Base-by-base conservation (phyloP, 1,140 invertebrate genomes). In the Magallana ariakensis region DNA sequence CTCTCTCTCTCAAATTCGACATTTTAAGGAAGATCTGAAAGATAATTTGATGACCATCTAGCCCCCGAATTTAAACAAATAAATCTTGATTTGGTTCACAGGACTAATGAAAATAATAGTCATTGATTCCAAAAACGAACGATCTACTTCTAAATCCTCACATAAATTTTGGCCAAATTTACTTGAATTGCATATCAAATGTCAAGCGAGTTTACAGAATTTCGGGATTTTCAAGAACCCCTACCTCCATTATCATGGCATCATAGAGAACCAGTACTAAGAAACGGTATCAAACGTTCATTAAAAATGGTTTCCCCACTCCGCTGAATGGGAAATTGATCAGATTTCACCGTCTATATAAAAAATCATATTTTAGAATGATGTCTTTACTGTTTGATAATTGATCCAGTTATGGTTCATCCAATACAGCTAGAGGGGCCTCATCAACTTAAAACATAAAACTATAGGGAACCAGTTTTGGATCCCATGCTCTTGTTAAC, bases 381-480 rank as follows among this genome's bases (percentile, higher is more conserved):
- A 83, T 88, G 2, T 85, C 83, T 15, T 15, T 19, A 15, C 62
- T 83, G 3, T 90, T 83, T 87, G 6, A 87, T 10, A 53, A n/a
- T n/a, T 83, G 83, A 10, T 55, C 87, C 0, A 57, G 85, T n/a
- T 90, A 87, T 53, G 84, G 80, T 66, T 53, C 85, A 26, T 13
- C 88, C 19, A 88, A 90, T 56, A 88, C 85, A 54, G 87, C 87
- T 53, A 8, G 87, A 54, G 46, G 58, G n/a, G 89, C 86, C 6
- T 66, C 87, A 6, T 87, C 86, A 55, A 22, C 87, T n/a, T 85
- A 87, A 22, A 83, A 84, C 22, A 19, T 88, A 6, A 80, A n/a
- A 8, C 7, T 85, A 13, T 83, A 86, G 58, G 57, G 70, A 26
- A 58, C 70, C 58, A 10, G 55, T 11, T 1, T 83, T 26, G 85